A percentile compares a stretch with the other conserved stretches of the same genome.
Conservation (phyloP, 2,888 invertebrate species). For the Acanthosepion lycidas region DNA sequence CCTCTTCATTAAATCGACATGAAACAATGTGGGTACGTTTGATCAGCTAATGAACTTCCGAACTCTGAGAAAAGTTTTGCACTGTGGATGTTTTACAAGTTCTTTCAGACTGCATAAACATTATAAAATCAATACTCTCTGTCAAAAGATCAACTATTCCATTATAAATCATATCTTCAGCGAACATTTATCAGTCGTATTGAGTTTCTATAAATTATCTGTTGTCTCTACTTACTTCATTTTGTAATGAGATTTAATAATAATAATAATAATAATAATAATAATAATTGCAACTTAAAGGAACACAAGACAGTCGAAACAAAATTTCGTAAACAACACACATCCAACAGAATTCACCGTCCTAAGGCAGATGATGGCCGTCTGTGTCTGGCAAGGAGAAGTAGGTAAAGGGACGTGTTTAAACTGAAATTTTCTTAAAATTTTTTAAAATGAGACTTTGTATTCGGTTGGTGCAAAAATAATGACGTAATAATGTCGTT, state of each 20-base stretch:
- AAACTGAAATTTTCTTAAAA: too few species aligned
- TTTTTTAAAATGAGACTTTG: too few species aligned
- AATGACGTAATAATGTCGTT: too few species aligned
- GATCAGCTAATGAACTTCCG: not conserved
- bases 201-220: not conserved
- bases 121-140: not conserved
- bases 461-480: too few species aligned
- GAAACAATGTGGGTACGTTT: not conserved
- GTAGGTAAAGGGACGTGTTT: too few species aligned
- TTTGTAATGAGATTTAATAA: not conserved
- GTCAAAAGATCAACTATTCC: slow-evolving; percentile 3
- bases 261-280: too few species aligned
- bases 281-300: too few species aligned
- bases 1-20: not conserved
- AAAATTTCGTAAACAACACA: too few species aligned
- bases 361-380: too few species aligned
- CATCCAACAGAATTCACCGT: too few species aligned
- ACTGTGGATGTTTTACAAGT: not conserved
- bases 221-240: not conserved
- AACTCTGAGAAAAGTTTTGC: not conserved
- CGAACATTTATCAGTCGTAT: not conserved
- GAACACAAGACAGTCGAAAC: too few species aligned
- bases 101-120: not conserved
- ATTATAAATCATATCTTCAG: not conserved
- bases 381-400: too few species aligned